phyloP scores from a whole-genome alignment of 1,140 invertebrate species.

The Helicoverpa zea region DNA sequence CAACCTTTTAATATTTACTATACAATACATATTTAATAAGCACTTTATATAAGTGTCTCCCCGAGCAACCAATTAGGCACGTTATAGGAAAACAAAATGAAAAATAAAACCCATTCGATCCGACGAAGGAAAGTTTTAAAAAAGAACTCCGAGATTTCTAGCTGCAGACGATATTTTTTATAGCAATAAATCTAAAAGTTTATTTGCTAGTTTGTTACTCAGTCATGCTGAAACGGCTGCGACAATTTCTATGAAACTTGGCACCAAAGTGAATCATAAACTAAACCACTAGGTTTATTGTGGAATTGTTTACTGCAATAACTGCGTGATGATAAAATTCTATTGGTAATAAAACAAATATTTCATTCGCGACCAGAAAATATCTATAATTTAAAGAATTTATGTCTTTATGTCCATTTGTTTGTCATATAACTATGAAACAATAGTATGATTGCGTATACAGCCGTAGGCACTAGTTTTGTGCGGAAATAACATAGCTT shows the following conservation, averaged over 20 bases:
- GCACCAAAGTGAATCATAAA: constrained; percentile 20
- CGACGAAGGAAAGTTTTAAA: constrained; percentile 1
- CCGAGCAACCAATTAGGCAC: neutral
- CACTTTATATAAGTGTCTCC: neutral
- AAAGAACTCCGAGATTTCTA: neutral
- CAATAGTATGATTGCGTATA: too few species aligned
- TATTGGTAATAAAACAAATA: constrained; percentile 7
- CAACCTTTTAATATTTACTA: neutral
- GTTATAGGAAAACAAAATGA: neutral
- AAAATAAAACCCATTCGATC: neutral
- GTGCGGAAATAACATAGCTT: too few species aligned
- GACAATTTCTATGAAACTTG: constrained; percentile 17
- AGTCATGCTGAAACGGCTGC: constrained; percentile 23
- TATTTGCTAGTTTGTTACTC: constrained; percentile 23
- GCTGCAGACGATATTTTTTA: constrained; percentile 11
- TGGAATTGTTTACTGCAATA: neutral
- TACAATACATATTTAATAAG: neutral
- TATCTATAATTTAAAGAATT: too few species aligned
- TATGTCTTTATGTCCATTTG: too few species aligned
- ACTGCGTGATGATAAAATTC: constrained; percentile 11
- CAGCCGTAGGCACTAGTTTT: too few species aligned
- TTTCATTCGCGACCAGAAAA: neutral
- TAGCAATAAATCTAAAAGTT: constrained; percentile 30
- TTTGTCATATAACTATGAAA: too few species aligned
- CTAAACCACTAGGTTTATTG: neutral